Base-by-base conservation (phyloP, 2,888 invertebrate genomes). In the Gymnoscelis rufifasciata region DNA sequence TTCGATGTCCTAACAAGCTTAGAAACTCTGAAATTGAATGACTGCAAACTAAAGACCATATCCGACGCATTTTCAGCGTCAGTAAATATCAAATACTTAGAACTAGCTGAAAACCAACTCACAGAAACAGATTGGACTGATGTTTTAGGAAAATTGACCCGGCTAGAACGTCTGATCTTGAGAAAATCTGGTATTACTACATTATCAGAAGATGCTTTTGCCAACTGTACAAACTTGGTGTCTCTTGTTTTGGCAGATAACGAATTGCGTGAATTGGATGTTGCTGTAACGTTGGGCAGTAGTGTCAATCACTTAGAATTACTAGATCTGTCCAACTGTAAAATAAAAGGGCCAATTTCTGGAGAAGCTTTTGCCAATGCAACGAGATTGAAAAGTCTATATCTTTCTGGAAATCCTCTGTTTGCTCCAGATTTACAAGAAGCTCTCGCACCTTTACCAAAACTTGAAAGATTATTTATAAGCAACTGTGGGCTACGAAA, bases 281-380 rank as follows among this genome's bases (percentile, higher is more conserved):
- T 93, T 10, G 90, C 90, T 11, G 89, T 86, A 7, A 92, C 91
- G 1, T 76, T 92, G 15, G 92, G 93, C 7, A 90, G 90, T 54
- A 92, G 92, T 68, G 80, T 93, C 11, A 90, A 90, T 60, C 90
- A 90, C 65, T 80, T 93, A 37, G 92, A 92, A 60, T 83, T 90
- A 36, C 71, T 93, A 42, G 93, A 93, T 75, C 72, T 93, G 47
- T 92, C 93, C 0, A 90, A 92, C 63, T 93, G 93, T 66, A 90
- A 90, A 66, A 88, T 93, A 47, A 89, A 89, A 58, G 91, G 92
- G 11, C 92, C 92, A 1, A 79, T 93, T 51, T 90, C 92, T 5
- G 92, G 92, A 38, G 91, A 92, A 60, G 91, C 92, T 0, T 93
- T 93, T 66, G 88, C 88, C 12, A 93, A 93, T 62, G 91, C 92